Percentiles rank a stretch among this genome's conserved stretches.
Conservation (phyloP, 2,113 vertebrate species). For the Rousettus leschenaultii region DNA sequence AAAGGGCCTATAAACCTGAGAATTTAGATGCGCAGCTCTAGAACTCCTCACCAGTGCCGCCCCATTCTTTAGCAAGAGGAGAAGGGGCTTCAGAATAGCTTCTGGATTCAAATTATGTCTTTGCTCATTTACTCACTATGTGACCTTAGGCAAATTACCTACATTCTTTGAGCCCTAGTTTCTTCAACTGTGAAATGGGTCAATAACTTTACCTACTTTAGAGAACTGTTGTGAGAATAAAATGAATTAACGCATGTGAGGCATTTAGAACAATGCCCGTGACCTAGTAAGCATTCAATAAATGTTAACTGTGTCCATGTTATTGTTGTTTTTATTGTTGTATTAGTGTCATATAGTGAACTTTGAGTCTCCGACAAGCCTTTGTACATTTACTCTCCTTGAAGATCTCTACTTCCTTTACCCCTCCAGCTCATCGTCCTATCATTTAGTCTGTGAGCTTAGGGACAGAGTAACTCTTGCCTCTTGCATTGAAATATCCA, state of each 20-base stretch:
- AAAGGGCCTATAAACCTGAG: background rate
- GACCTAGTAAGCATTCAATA: background rate
- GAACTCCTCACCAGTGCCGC: background rate
- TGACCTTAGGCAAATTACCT: background rate
- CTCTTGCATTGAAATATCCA: constrained; percentile 53
- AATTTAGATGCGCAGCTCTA: background rate
- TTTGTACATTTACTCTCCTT: background rate
- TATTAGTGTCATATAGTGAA: background rate
- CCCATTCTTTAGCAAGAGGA: background rate
- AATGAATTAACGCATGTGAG: background rate
- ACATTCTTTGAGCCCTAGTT: background rate
- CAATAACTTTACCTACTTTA: background rate
- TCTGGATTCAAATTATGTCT: background rate
- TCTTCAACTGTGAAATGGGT: background rate
- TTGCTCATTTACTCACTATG: background rate
- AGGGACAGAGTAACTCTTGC: background rate
- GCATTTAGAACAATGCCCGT: background rate
- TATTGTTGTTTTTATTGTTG: background rate
- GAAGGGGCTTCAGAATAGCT: background rate
- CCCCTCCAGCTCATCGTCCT: background rate
- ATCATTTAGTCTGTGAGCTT: background rate
- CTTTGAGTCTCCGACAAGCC: background rate
- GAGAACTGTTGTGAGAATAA: background rate
- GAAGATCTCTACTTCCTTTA: background rate
- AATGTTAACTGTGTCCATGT: background rate